Base-by-base conservation (phyloP, 2,113 vertebrate genomes). In the Megaleporinus macrocephalus region DNA sequence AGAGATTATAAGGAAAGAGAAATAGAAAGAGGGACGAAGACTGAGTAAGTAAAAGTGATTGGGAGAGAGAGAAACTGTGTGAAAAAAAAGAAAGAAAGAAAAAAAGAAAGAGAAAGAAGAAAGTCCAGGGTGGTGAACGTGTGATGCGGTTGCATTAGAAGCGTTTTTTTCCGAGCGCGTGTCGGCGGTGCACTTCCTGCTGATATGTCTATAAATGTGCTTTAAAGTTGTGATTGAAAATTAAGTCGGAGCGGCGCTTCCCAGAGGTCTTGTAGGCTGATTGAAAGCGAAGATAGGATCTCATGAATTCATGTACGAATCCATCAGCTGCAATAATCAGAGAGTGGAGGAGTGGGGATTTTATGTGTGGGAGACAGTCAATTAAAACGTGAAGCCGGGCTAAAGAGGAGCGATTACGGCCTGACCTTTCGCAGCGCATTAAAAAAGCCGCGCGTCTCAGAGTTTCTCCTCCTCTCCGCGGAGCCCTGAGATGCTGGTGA, bases 361-460 rank as follows among this genome's bases (percentile, higher is more conserved):
- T 86, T 81, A 86, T 79, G 69, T 78, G 78, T 78, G 84, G 85
- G 88, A 88, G 89, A 91, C 86, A 90, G 92, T 93, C 93, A 93
- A 93, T 95, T 94, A 94, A 94, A 93, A 92, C 87, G 89, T 90
- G 87, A 91, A 90, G 78, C 89, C 82, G 89, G 85, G 90, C 90
- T 93, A 92, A 93, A 92, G 88, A 94, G 90, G 66, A 92, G 90
- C 89, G 92, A 93, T 93, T 93, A 92, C 87, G 86, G 88, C 89
- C 86, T 94, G 93, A 94, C 92, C 92, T 93, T 93, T 94, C 88
- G 73, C 90, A 92, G 90, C 87, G 86, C 87, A 91, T 92, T 91
- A 87, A 85, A 87, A 79, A 29, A 66, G 33, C n/a, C 22, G 61
- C 66, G 72, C 30, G 20, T 29, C 30, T 53, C 51, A 11, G 51